These are phyloP conservation scores for Sphenodon punctatus DNA, from an alignment of 2,797 vertebrate species.

Conservation along the genomic window DNA sequence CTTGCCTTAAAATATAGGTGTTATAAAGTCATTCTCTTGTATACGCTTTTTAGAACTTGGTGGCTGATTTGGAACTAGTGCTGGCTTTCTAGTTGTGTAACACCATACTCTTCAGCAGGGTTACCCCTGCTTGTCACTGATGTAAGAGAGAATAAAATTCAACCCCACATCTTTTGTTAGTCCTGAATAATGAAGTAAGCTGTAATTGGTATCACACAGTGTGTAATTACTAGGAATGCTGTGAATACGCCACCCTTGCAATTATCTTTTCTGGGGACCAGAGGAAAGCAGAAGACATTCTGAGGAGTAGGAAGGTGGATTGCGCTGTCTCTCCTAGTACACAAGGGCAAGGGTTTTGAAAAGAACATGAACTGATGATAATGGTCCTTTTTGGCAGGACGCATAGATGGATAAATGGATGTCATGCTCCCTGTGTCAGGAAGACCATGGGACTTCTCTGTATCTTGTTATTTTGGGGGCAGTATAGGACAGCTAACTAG, in stretches of 20 bases:
- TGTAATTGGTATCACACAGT: neutral
- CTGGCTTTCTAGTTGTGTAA: neutral
- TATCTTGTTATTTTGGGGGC: neutral
- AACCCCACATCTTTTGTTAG: neutral
- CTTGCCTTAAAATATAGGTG: neutral
- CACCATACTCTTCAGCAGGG: too few relatives aligned
- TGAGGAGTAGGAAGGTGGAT: neutral
- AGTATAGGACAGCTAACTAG: neutral
- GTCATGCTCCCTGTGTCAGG: neutral
- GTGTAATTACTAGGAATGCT: neutral
- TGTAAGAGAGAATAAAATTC: neutral
- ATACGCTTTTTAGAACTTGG: neutral
- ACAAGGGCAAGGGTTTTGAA: neutral
- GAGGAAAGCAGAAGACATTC: neutral
- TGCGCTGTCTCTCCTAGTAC: neutral
- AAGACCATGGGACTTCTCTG: neutral
- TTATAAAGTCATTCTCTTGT: neutral
- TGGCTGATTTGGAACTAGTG: slow-evolving; percentile 4
- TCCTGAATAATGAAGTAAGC: neutral
- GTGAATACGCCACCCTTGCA: neutral
- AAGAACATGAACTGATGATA: neutral
- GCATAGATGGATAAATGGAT: neutral
- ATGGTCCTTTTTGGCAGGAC: neutral
- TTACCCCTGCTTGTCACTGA: neutral
- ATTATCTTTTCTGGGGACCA: neutral